Evolutionary conservation across 2,797 vertebrate species (phyloP).

Genomic region (Muscicapa comitata): DNA sequence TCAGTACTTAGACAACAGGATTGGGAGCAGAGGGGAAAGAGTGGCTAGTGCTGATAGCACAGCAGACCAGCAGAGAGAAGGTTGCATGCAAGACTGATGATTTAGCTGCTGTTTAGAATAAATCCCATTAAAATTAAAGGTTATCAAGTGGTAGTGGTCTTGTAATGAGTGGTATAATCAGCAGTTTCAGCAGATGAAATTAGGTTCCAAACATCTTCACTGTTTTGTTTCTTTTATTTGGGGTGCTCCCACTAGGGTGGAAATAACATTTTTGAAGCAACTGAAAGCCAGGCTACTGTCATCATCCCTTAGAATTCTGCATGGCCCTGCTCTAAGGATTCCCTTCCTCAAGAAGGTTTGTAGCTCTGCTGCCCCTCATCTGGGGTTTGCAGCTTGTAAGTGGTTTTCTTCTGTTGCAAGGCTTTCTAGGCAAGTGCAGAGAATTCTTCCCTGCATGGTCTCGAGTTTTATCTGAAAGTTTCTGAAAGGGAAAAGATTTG

Average conservation of each 20-base stretch:
- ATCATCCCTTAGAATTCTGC: background rate
- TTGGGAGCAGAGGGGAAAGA: background rate
- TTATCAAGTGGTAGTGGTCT: background rate
- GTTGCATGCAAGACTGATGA: background rate
- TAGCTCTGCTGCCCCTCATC: background rate
- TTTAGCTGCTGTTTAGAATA: constrained; percentile 2
- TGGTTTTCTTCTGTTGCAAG: background rate
- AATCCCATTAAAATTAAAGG: background rate
- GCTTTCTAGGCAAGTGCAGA: background rate
- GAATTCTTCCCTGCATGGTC: background rate
- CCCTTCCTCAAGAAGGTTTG: background rate
- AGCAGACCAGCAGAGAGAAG: background rate
- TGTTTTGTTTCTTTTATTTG: background rate
- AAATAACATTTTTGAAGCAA: background rate
- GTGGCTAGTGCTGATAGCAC: background rate
- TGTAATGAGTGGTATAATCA: background rate
- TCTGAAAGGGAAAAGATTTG: background rate
- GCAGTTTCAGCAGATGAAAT: background rate
- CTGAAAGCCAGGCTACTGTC: background rate
- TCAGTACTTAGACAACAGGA: background rate
- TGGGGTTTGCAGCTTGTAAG: background rate
- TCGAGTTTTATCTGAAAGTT: background rate
- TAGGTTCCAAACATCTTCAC: background rate
- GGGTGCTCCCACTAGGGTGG: background rate
- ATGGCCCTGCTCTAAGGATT: background rate